Base-by-base conservation (phyloP, 2,888 invertebrate species). In the Capitulum mitella region DNA sequence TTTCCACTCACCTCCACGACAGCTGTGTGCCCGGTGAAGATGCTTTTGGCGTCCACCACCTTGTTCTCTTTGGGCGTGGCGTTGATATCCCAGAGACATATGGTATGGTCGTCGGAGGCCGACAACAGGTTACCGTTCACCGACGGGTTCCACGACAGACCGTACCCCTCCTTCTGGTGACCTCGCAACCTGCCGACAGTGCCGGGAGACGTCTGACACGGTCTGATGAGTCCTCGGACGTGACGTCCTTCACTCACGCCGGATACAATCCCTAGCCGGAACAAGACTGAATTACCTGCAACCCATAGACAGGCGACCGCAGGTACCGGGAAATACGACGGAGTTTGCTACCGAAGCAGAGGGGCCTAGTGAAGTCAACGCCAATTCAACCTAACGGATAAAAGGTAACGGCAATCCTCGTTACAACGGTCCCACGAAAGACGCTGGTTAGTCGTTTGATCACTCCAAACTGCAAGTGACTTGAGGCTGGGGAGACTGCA, bases 41-140 rank as follows among this genome's bases (percentile, higher is more conserved):
- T 97, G 0, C 96, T 97, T 88, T 97, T 97, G 19, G 99, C 98
- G 85, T 99, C 98, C 82, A 99, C 94, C 54, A 95, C 93, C 79
- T 96, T 90, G 82, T 96, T 94, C 84, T 97, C 97, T 86, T 94
- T 95, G 0, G 97, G 96, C 0, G 95, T 93, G 12, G 96, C 95
- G 86, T 98, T 98, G 77, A 99, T 97, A 85, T 99, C 98, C 99
- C 99, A 99, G 84, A 99, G 88, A 85, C 99, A 99, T 83, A 99
- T 98, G 34, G 98, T 98, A 87, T 97, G 98, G 87, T 99, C 99
- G 87, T 99, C 99, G 81, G 98, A 92, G 43, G 97, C 97, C 82
- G 97, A 97, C 19, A 98, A 88, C 80, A 99, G 89, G 85, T 98
- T 95, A 6, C 98, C 99, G 87, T 98, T 97, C 64, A 97, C 88